Evolutionary conservation across 2,797 vertebrate species (phyloP).

Genomic region (Botia kubotai): DNA sequence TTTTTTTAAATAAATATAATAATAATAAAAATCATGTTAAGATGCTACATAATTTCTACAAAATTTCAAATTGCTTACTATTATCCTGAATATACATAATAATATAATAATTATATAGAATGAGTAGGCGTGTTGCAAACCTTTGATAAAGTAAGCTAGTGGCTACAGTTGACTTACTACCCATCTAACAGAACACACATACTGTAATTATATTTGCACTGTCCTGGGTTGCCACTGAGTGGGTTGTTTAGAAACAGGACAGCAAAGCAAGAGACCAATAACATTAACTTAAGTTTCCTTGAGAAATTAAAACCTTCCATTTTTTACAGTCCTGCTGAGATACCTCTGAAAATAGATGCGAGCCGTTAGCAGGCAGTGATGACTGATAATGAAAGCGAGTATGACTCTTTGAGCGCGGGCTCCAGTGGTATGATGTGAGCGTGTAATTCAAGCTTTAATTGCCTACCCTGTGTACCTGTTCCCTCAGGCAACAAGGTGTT

Average conservation of each 20-base stretch:
- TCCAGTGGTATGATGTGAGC: constrained; percentile 26
- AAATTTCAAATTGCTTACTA: no score
- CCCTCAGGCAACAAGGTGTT: constrained; percentile 46
- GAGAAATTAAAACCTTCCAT: constrained; percentile 7
- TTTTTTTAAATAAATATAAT: no score
- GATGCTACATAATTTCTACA: no score
- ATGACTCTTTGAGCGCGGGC: constrained; percentile 23
- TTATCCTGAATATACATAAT: neutral
- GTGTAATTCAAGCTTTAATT: constrained; percentile 50
- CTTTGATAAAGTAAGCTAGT: neutral
- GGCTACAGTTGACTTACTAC: neutral
- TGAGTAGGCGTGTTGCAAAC: neutral
- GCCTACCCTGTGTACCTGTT: constrained; percentile 36
- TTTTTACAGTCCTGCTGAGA: constrained; percentile 27
- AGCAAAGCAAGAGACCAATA: constrained; percentile 12
- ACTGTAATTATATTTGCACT: neutral
- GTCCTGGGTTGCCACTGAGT: neutral
- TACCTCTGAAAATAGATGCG: constrained; percentile 29
- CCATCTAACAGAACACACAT: neutral
- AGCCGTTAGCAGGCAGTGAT: constrained; percentile 7
- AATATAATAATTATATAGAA: neutral
- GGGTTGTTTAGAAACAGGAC: neutral
- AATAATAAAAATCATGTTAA: no score
- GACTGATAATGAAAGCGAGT: constrained; percentile 46
- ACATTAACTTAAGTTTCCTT: constrained; percentile 41